Percentiles rank a stretch among this genome's conserved stretches.
Evolutionary conservation across 2,797 vertebrate species (phyloP).

Genomic region (Avahi laniger): DNA sequence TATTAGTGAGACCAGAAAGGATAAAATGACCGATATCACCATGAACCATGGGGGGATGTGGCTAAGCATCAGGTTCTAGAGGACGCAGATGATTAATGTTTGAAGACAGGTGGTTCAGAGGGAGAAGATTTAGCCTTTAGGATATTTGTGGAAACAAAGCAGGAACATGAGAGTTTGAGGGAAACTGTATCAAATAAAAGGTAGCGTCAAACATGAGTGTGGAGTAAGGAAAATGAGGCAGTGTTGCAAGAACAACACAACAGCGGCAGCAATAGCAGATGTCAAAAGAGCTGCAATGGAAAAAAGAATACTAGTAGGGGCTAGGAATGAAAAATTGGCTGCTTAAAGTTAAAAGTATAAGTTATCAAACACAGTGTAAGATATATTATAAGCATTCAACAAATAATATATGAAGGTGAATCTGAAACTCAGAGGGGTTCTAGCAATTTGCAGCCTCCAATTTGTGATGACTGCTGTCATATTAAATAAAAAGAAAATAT

Average conservation of each 20-base stretch:
- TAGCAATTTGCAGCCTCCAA: not conserved
- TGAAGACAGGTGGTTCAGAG: not conserved
- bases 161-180: not conserved
- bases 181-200: not conserved
- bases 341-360: not conserved
- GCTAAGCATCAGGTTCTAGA: not conserved
- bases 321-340: not conserved
- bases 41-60: not conserved
- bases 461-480: not conserved
- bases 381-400: not conserved
- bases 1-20: not conserved
- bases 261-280: not conserved
- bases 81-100: not conserved
- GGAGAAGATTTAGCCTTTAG: not conserved
- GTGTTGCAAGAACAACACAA: not conserved
- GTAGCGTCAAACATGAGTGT: not conserved
- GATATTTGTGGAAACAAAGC: not conserved
- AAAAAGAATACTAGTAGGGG: not conserved
- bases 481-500: not conserved
- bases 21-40: not conserved
- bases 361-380: not conserved
- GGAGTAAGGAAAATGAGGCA: not conserved
- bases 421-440: constrained; percentile 30
- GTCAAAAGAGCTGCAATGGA: not conserved
- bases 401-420: not conserved